Conservation (phyloP, 2,113 vertebrate species). For the Silurus meridionalis region DNA sequence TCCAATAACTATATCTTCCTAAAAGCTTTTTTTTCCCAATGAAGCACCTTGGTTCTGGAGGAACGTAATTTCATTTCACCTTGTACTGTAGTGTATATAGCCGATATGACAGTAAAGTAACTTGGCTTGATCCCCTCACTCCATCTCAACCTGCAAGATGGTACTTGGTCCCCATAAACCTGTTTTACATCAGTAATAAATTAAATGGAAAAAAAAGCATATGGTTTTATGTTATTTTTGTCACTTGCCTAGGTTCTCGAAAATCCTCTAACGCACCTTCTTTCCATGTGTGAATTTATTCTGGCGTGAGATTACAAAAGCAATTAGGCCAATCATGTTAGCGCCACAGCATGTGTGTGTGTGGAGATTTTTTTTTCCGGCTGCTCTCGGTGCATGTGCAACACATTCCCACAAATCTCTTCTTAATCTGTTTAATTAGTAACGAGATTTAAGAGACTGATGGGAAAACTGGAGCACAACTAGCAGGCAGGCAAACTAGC, state of each 20-base stretch:
- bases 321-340: constrained; percentile 51
- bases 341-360: constrained; percentile 7
- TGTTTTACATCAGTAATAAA: neutral
- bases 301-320: constrained; percentile 48
- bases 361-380: constrained; percentile 14
- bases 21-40: too few relatives aligned
- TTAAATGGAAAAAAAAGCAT: neutral
- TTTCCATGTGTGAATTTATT: constrained; percentile 25
- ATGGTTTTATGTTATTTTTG: neutral
- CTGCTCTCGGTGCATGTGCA: neutral
- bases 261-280: constrained; percentile 42
- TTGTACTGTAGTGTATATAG: too few relatives aligned
- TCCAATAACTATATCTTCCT: neutral
- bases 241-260: neutral
- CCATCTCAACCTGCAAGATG: neutral
- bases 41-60: too few relatives aligned
- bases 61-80: too few relatives aligned
- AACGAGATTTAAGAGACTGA: constrained; percentile 9
- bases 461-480: constrained; percentile 25
- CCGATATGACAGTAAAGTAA: too few relatives aligned
- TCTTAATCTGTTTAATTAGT: constrained; percentile 50
- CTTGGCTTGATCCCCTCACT: too few relatives aligned
- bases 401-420: constrained; percentile 23
- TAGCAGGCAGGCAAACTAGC: too few relatives aligned
- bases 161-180: neutral